A percentile compares a stretch with the other conserved stretches of the same genome.
These are phyloP conservation scores for Denticeps clupeoides DNA, from an alignment of 2,797 vertebrate species.

Conservation along the genomic window DNA sequence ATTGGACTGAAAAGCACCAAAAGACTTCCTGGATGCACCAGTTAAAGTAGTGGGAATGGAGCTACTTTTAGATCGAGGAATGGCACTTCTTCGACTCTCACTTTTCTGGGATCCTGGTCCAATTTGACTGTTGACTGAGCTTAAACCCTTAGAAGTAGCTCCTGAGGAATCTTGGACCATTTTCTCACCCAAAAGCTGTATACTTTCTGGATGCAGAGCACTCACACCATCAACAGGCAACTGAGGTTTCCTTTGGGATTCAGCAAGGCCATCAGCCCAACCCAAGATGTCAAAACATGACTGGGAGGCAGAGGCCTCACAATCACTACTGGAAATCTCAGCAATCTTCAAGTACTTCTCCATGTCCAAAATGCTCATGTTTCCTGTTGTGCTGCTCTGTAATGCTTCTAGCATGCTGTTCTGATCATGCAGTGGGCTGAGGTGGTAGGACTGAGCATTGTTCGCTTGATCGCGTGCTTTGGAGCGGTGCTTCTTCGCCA, in stretches of 20 bases:
- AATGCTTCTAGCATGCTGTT: conserved; percentile 28
- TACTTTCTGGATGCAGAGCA: neutral
- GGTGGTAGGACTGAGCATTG: neutral
- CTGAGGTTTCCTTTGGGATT: conserved; percentile 29
- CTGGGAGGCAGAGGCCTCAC: conserved; percentile 44
- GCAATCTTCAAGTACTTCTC: conserved; percentile 80
- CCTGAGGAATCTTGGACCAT: too few species aligned
- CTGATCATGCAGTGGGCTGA: conserved; percentile 15
- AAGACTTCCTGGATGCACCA: conserved; percentile 29
- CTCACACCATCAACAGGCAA: conserved; percentile 8
- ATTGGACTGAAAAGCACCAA: conserved; percentile 27
- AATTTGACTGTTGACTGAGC: too few species aligned
- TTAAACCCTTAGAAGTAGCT: too few species aligned
- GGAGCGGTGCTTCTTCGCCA: conserved; percentile 64
- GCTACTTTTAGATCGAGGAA: conserved; percentile 33
- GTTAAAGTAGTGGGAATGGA: conserved; percentile 15
- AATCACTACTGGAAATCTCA: conserved; percentile 51
- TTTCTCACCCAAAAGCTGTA: too few species aligned
- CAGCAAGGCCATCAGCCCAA: conserved; percentile 35
- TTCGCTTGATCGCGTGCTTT: conserved; percentile 7
- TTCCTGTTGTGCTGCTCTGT: conserved; percentile 49
- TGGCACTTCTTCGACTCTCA: conserved; percentile 33
- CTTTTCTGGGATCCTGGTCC: conserved; percentile 16
- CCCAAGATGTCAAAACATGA: conserved; percentile 50
- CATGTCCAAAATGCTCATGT: conserved; percentile 68